Evolutionary conservation across 2,113 vertebrate species (phyloP).

Genomic region (Agapornis roseicollis): DNA sequence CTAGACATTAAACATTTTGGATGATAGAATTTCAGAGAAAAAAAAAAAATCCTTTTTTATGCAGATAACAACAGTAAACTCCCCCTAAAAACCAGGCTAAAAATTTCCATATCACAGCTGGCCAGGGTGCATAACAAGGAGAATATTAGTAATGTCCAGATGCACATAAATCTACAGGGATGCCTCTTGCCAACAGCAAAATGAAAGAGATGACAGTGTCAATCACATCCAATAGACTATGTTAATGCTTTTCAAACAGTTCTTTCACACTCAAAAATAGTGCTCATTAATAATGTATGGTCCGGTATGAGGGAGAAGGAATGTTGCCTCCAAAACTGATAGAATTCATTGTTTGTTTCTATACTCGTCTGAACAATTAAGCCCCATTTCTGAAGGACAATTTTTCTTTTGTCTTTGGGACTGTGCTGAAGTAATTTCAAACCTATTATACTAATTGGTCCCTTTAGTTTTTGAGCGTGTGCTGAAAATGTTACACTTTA

Average conservation of each 20-base stretch:
- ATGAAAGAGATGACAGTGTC: constrained; percentile 81
- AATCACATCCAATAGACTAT: constrained; percentile 82
- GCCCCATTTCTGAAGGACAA: constrained; percentile 67
- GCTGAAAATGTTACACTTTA: constrained; percentile 38
- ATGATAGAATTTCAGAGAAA: constrained; percentile 43
- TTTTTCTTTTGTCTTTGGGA: constrained; percentile 77
- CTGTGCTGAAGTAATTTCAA: constrained; percentile 67
- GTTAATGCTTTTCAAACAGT: constrained; percentile 86
- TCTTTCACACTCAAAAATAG: constrained; percentile 80
- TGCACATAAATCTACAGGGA: constrained; percentile 80
- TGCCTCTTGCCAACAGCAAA: constrained; percentile 78
- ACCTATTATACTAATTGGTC: constrained; percentile 72
- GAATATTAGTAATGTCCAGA: constrained; percentile 83
- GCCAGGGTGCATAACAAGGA: constrained; percentile 76
- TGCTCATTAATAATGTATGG: constrained; percentile 86
- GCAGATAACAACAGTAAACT: constrained; percentile 51
- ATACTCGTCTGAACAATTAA: constrained; percentile 61
- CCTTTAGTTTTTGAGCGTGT: constrained; percentile 28
- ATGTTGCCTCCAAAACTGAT: constrained; percentile 71
- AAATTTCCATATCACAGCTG: constrained; percentile 81
- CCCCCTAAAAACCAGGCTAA: constrained; percentile 33
- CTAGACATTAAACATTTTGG: constrained; percentile 46
- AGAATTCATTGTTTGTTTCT: constrained; percentile 73
- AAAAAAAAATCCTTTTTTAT: constrained; percentile 27
- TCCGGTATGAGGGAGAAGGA: constrained; percentile 67